Conservation (phyloP, 2,113 vertebrate genomes). For the Macaca mulatta region DNA sequence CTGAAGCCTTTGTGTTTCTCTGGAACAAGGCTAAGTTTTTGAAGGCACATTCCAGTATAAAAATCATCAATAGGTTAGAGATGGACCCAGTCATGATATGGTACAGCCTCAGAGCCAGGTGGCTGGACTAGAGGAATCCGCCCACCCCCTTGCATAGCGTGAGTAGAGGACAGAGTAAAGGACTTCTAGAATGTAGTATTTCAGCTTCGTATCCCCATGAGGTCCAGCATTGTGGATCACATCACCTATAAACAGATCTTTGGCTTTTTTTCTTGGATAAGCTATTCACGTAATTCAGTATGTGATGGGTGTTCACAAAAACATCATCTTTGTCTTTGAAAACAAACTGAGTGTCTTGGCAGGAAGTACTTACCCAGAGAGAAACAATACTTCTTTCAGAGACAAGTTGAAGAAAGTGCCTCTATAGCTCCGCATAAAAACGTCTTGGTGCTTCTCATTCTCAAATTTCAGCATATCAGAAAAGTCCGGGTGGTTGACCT, state of each 20-base stretch:
- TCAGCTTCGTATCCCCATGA: conserved; percentile 88
- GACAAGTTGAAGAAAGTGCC: conserved; percentile 93
- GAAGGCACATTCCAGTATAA: conserved; percentile 95
- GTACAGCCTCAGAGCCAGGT: conserved; percentile 86
- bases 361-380: conserved; percentile 91
- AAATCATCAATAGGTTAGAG: conserved; percentile 95
- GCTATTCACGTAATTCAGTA: conserved; percentile 90
- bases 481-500: conserved; percentile 90
- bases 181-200: conserved; percentile 94
- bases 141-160: conserved; percentile 89
- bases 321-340: conserved; percentile 95
- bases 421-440: conserved; percentile 92
- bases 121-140: conserved; percentile 90
- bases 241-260: conserved; percentile 92
- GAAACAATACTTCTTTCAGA: conserved; percentile 94
- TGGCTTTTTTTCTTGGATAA: conserved; percentile 83
- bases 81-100: conserved; percentile 83
- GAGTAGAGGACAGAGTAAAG: conserved; percentile 91
- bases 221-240: conserved; percentile 92
- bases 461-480: conserved; percentile 88
- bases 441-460: conserved; percentile 87
- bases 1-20: conserved; percentile 91
- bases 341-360: conserved; percentile 83
- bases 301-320: conserved; percentile 92
- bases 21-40: conserved; percentile 90